Evolutionary conservation across 1,140 invertebrate genomes (phyloP).

Genomic region (Saccostrea echinata): DNA sequence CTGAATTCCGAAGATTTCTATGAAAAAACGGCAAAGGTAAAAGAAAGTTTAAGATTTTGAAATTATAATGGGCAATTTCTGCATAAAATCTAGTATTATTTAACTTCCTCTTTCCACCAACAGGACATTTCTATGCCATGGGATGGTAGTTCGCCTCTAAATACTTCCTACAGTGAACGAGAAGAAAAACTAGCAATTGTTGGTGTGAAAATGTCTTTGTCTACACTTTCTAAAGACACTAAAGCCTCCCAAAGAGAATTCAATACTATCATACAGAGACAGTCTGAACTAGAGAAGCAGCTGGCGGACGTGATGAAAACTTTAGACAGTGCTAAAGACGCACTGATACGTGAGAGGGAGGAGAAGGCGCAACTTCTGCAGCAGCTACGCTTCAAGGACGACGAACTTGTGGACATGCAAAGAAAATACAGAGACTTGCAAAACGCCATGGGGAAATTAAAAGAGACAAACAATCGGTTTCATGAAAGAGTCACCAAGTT

Average conservation of each 20-base stretch:
- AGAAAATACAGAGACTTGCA: slow-evolving; percentile 66
- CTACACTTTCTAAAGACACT: slow-evolving; percentile 60
- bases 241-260: slow-evolving; percentile 66
- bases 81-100: no score
- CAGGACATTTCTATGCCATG: slow-evolving; percentile 32
- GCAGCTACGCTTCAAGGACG: slow-evolving; percentile 57
- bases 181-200: slow-evolving; percentile 54
- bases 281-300: slow-evolving; percentile 64
- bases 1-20: slow-evolving; percentile 31
- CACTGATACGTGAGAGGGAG: slow-evolving; percentile 62
- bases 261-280: slow-evolving; percentile 59
- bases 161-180: background rate
- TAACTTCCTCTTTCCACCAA: background rate
- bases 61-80: background rate
- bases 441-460: slow-evolving; percentile 65
- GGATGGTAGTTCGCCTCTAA: slow-evolving; percentile 8
- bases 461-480: slow-evolving; percentile 67
- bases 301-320: slow-evolving; percentile 66
- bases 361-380: slow-evolving; percentile 62
- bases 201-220: slow-evolving; percentile 65
- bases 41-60: background rate
- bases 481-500: slow-evolving; percentile 64
- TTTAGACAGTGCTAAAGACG: slow-evolving; percentile 63
- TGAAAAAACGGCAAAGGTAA: slow-evolving; percentile 41
- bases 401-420: slow-evolving; percentile 63